Evolutionary conservation across 1,140 invertebrate genomes (phyloP).

Genomic region (Trichonephila inaurata): DNA sequence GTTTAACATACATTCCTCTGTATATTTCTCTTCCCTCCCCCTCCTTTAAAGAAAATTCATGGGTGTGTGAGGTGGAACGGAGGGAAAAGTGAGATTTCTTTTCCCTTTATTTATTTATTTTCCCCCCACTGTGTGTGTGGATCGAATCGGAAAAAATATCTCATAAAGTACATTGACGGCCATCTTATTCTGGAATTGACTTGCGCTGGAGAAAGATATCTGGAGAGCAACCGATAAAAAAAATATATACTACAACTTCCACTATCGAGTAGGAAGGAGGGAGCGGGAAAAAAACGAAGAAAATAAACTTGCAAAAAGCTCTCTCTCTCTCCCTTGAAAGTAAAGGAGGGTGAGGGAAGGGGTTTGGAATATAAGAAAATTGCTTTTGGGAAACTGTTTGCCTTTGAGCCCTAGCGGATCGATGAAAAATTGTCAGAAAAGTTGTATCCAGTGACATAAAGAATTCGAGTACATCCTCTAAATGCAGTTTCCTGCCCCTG

Average conservation of each 20-base stretch:
- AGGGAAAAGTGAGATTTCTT: slow-evolving; percentile 11
- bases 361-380: slow-evolving; percentile 53
- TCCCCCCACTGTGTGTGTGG: no score
- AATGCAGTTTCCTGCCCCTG: slow-evolving; percentile 75
- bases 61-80: neutral
- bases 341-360: neutral
- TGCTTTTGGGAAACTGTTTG: slow-evolving; percentile 65
- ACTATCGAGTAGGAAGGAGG: neutral
- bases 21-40: neutral
- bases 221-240: slow-evolving; percentile 40
- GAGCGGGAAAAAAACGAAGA: neutral
- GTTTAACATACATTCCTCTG: neutral
- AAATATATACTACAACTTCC: neutral
- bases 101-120: neutral
- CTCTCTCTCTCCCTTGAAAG: neutral
- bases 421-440: slow-evolving; percentile 76
- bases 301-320: slow-evolving; percentile 66
- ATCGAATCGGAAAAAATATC: slow-evolving; percentile 59
- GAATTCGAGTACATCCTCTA: slow-evolving; percentile 76
- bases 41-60: no score
- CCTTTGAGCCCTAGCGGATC: slow-evolving; percentile 35
- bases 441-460: slow-evolving; percentile 74
- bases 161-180: slow-evolving; percentile 66
- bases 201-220: slow-evolving; percentile 58
- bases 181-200: slow-evolving; percentile 62